Conservation (phyloP, 2,797 vertebrate genomes). For the Cynopterus sphinx region DNA sequence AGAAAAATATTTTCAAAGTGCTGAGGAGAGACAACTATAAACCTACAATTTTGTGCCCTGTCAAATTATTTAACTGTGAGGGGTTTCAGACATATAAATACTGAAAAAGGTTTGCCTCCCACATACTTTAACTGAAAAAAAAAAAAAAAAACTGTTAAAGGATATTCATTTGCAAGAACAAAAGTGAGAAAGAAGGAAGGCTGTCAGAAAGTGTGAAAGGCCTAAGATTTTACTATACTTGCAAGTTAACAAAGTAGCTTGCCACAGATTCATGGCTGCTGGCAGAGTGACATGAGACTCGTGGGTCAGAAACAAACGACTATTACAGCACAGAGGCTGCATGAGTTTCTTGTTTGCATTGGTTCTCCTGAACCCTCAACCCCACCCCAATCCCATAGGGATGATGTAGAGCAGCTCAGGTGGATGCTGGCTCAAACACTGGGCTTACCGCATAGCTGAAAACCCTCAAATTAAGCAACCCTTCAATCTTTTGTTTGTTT, state of each 20-base stretch:
- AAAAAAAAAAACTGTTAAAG: neutral
- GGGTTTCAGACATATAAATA: neutral
- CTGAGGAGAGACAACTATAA: neutral
- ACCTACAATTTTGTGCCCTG: neutral
- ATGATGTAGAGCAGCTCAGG: rapidly evolving
- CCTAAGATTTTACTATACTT: neutral
- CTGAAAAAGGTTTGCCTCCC: neutral
- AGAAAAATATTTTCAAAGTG: conserved; percentile 9
- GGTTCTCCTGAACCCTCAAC: neutral
- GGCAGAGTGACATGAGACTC: neutral
- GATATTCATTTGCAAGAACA: neutral
- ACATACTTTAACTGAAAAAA: neutral
- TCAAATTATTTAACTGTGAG: neutral
- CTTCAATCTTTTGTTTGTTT: neutral
- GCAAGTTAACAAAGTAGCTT: neutral
- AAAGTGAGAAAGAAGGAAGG: neutral
- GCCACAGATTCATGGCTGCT: neutral
- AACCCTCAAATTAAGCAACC: neutral
- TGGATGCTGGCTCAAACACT: neutral
- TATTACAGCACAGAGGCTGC: neutral
- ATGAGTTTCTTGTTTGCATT: neutral
- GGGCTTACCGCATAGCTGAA: neutral
- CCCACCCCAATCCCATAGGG: no score
- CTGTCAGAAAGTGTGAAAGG: neutral
- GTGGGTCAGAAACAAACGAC: neutral